These are phyloP conservation scores for Paraescarpia echinospica DNA, from an alignment of 1,140 invertebrate species.

Conservation along the genomic window DNA sequence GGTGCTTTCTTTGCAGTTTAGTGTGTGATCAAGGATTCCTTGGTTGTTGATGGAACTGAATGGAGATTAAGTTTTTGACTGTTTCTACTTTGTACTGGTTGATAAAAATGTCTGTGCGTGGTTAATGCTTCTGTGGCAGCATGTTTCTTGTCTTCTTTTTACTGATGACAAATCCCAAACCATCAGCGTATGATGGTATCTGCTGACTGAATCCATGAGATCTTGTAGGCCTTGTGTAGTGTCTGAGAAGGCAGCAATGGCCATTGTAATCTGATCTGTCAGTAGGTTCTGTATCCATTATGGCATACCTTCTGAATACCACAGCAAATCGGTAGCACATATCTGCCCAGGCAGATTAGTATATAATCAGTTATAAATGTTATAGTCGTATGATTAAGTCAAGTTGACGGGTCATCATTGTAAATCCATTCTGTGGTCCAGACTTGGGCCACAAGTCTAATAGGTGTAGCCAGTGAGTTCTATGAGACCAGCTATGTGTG, in stretches of 20 bases:
- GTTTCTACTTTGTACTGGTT: too few relatives aligned
- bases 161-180: too few relatives aligned
- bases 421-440: background rate
- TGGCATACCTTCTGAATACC: background rate
- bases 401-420: background rate
- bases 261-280: background rate
- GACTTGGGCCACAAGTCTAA: background rate
- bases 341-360: background rate
- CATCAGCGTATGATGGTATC: too few relatives aligned
- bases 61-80: too few relatives aligned
- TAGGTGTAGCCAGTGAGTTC: background rate
- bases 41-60: too few relatives aligned
- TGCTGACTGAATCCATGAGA: too few relatives aligned
- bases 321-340: background rate
- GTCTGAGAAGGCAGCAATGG: too few relatives aligned
- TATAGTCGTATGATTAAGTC: background rate
- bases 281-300: background rate
- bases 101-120: too few relatives aligned
- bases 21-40: too few relatives aligned
- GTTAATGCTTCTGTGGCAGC: too few relatives aligned
- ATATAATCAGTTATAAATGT: background rate
- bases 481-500: background rate
- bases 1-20: too few relatives aligned
- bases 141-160: too few relatives aligned
- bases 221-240: background rate